Base-by-base conservation (phyloP, 1,140 invertebrate genomes). In the Drosophila micromelanica region DNA sequence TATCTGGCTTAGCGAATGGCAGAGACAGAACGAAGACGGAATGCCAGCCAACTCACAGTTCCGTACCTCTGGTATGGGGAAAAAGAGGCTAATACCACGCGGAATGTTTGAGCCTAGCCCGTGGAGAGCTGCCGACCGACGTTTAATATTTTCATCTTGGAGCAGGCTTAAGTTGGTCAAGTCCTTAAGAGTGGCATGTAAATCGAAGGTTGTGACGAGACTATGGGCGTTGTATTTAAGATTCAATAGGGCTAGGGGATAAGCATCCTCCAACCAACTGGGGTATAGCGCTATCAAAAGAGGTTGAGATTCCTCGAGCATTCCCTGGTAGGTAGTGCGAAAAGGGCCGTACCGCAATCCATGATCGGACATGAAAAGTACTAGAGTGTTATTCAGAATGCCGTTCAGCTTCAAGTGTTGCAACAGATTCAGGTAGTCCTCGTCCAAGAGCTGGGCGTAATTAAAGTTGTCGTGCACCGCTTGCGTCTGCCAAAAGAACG, bases 351-450 rank as follows among this genome's bases (percentile, higher is more conserved):
- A 38, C 13, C 98, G 91, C 80, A 97, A 95, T 0, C 98, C 98
- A 91, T 99, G 98, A 91, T 99, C 98, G 74, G 97, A 98, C 80
- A 98, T 93, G 5, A 98, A 93, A 6, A 99, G 93, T 0, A 98
- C 79, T 72, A 96, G 91, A 0, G 95, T 95, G 40, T 95, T 93
- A 42, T 96, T 93, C 42, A 96, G 90, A 7, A 94, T 91, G 0
- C 93, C 93, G 0, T 42, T 27, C 0, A 43, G 8, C 6, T 52
- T 13, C 1, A 86, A 2, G 0, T 4, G 13, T 9, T 49, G 17
- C 2, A 86, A n/a, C 1, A 78, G 30, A 13, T 30, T 42, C 37
- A 54, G 0, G 5, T 87, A 81, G 5, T 60, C n/a, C 20, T 11
- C 7, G 2, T 86, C 81, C 52, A 86, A 0, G 0, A 40, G 5